phyloP scores from a whole-genome alignment of 1,140 invertebrate species.

The Brachionus angularis region DNA sequence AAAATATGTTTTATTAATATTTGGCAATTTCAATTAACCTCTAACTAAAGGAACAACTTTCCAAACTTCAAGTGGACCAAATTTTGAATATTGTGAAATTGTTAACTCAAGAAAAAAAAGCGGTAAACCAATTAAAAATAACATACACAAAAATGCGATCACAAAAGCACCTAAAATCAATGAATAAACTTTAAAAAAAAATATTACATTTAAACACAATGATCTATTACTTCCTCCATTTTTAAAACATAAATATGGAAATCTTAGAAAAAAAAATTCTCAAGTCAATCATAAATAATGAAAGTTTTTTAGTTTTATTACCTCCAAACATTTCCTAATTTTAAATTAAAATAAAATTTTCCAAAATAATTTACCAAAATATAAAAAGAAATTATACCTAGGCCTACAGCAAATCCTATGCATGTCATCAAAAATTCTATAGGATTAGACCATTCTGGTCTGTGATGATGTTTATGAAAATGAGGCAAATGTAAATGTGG shows the following conservation, averaged over 20 bases:
- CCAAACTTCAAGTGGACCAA: constrained; percentile 73
- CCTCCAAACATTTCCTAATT: constrained; percentile 25
- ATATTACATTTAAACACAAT: not conserved
- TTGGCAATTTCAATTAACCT: too few species aligned
- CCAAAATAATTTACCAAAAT: not conserved
- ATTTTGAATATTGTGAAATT: constrained; percentile 72
- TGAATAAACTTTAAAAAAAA: not conserved
- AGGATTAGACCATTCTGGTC: constrained; percentile 41
- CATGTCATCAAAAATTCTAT: constrained; percentile 44
- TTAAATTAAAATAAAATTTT: not conserved
- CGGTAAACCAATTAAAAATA: constrained; percentile 67
- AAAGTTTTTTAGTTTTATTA: too few species aligned
- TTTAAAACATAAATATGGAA: constrained; percentile 38
- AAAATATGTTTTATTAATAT: not conserved
- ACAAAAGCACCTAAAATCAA: constrained; percentile 65
- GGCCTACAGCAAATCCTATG: constrained; percentile 34
- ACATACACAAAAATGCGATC: constrained; percentile 65
- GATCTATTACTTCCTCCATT: constrained; percentile 43
- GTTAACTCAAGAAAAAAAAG: constrained; percentile 71
- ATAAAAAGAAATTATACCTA: not conserved
- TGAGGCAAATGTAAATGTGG: not conserved
- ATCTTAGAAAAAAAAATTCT: too few species aligned
- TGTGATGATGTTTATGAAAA: constrained; percentile 9
- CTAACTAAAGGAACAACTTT: constrained; percentile 72
- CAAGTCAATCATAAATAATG: too few species aligned